Percentiles rank a stretch among this genome's conserved stretches.
Conservation (phyloP, 1,140 invertebrate genomes). For the Spodoptera litura region DNA sequence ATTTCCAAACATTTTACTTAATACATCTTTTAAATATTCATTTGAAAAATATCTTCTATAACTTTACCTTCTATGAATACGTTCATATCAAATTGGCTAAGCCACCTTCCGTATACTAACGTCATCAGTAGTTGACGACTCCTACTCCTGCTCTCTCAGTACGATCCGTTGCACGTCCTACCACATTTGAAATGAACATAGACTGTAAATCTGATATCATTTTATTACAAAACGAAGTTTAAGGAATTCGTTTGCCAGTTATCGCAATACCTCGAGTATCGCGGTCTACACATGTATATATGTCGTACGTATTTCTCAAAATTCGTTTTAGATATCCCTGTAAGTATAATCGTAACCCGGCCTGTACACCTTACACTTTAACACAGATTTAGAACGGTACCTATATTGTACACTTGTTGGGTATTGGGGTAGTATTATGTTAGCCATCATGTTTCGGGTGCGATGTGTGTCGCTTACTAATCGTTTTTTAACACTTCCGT, state of each 20-base stretch:
- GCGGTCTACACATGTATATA: conserved; percentile 29
- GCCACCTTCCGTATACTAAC: conserved; percentile 7
- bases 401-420: conserved; percentile 76
- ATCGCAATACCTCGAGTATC: conserved; percentile 13
- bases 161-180: background rate
- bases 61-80: conserved; percentile 14
- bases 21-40: conserved; percentile 17
- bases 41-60: conserved; percentile 32
- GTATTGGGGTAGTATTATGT: conserved; percentile 85
- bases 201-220: conserved; percentile 13
- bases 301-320: conserved; percentile 44
- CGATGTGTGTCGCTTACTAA: conserved; percentile 71
- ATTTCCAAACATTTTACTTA: conserved; percentile 30
- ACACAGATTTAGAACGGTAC: conserved; percentile 78
- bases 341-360: conserved; percentile 62
- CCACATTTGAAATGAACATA: conserved; percentile 36
- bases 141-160: conserved; percentile 2
- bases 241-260: conserved; percentile 29
- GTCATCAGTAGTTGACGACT: background rate
- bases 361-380: conserved; percentile 69
- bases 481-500: conserved; percentile 79
- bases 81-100: conserved; percentile 41
- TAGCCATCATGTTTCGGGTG: conserved; percentile 69
- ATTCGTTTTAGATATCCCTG: conserved; percentile 31
- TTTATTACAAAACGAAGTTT: conserved; percentile 38